Percentiles rank a stretch among this genome's conserved stretches.
Evolutionary conservation across 2,113 vertebrate species (phyloP).

Genomic region (Xenopus laevis): DNA sequence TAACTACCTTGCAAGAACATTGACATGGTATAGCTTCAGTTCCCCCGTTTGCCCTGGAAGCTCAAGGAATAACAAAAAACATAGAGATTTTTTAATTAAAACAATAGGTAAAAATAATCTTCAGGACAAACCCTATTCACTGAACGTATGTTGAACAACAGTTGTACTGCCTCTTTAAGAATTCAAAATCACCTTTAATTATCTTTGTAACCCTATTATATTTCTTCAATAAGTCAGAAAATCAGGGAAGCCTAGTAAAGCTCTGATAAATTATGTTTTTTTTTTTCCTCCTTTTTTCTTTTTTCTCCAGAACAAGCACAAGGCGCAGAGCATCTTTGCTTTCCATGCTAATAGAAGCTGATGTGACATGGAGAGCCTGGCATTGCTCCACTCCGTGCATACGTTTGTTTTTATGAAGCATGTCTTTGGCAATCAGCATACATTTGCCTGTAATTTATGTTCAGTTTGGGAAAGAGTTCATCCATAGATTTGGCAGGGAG

Average conservation of each 20-base stretch:
- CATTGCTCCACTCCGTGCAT: slow-evolving; percentile 15
- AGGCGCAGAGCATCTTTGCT: not conserved
- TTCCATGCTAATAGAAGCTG: not conserved
- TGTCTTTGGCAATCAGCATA: slow-evolving; percentile 39
- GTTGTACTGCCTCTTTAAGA: too few relatives aligned
- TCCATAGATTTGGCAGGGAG: slow-evolving; percentile 39
- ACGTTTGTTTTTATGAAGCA: slow-evolving; percentile 37
- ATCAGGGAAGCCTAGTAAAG: not conserved
- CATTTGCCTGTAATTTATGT: slow-evolving; percentile 38
- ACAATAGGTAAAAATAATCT: too few relatives aligned
- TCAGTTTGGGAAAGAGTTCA: slow-evolving; percentile 37
- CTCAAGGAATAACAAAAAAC: too few relatives aligned
- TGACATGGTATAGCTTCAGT: too few relatives aligned
- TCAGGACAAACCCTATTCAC: too few relatives aligned
- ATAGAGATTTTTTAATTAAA: too few relatives aligned
- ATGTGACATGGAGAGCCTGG: slow-evolving; percentile 1
- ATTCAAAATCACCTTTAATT: too few relatives aligned
- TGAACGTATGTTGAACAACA: too few relatives aligned
- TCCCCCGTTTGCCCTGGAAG: too few relatives aligned
- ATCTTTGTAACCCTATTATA: too few relatives aligned
- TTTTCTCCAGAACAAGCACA: not conserved
- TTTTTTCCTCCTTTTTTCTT: not conserved
- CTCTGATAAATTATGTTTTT: not conserved
- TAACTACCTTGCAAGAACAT: too few relatives aligned
- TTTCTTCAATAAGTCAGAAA: not conserved